These are phyloP conservation scores for Strigops habroptila DNA, from an alignment of 2,113 vertebrate genomes.

Conservation along the genomic window DNA sequence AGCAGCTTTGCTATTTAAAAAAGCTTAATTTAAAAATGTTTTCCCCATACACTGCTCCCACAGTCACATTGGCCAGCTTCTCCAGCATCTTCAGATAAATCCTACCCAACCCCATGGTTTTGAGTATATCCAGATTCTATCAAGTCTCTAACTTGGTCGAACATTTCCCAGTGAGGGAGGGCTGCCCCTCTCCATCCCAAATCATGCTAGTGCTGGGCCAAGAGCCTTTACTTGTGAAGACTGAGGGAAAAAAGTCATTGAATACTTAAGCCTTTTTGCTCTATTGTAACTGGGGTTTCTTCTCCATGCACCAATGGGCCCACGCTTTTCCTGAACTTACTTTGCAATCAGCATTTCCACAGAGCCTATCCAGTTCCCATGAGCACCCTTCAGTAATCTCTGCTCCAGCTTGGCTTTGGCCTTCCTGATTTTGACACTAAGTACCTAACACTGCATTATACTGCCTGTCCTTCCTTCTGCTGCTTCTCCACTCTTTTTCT, in stretches of 20 bases:
- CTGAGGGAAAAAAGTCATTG: not conserved
- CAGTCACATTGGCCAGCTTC: not conserved
- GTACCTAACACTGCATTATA: not conserved
- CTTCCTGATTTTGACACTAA: not conserved
- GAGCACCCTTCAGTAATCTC: not conserved
- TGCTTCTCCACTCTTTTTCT: not conserved
- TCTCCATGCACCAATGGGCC: not conserved
- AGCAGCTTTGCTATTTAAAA: not conserved
- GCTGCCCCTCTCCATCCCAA: not conserved
- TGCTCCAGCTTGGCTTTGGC: not conserved
- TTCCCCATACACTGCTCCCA: not conserved
- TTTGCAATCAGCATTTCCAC: not conserved
- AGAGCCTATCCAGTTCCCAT: not conserved
- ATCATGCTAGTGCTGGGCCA: not conserved
- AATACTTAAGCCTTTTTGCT: not conserved
- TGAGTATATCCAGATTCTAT: not conserved
- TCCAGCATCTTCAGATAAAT: not conserved
- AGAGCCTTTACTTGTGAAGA: not conserved
- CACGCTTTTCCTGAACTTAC: not conserved
- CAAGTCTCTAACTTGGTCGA: not conserved
- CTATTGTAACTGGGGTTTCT: not conserved
- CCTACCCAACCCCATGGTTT: not conserved
- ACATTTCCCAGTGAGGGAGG: not conserved
- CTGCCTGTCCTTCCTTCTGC: not conserved
- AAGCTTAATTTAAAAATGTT: not conserved